Conservation (phyloP, 2,888 invertebrate species). For the Euphydryas editha region DNA sequence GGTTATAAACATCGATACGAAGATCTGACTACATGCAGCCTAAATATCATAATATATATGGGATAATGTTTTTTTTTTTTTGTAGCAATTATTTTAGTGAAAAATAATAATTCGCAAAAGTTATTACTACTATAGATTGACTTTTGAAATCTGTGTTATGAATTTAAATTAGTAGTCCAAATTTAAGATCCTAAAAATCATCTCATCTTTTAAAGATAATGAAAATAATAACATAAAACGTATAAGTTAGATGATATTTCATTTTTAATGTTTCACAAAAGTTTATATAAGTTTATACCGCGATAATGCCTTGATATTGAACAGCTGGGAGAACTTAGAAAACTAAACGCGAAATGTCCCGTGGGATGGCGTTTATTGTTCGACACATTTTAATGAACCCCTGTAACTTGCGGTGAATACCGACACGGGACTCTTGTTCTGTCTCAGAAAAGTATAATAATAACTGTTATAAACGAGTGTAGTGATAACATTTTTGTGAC, state of each 20-base stretch:
- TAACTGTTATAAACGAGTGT: not conserved
- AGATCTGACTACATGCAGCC: not conserved
- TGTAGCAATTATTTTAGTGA: not conserved
- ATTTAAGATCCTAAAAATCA: not conserved
- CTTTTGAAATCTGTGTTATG: too few species aligned
- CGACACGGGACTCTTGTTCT: not conserved
- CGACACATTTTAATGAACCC: slow-evolving; percentile 77
- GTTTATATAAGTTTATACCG: not conserved
- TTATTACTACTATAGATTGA: too few species aligned
- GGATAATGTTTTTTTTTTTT: not conserved
- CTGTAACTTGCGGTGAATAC: slow-evolving; percentile 66
- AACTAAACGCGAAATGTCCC: slow-evolving; percentile 46
- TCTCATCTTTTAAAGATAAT: not conserved
- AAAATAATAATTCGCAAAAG: not conserved
- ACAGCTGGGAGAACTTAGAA: not conserved
- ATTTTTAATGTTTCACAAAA: not conserved
- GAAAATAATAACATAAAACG: not conserved
- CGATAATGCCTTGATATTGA: not conserved
- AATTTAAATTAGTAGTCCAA: too few species aligned
- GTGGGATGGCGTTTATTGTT: slow-evolving; percentile 69
- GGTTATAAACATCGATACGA: not conserved
- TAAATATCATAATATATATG: not conserved
- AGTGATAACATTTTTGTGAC: too few species aligned
- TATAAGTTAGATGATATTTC: not conserved
- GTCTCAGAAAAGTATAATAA: not conserved